A percentile compares a stretch with the other conserved stretches of the same genome.
phyloP scores from a whole-genome alignment of 2,113 vertebrate species.

The Bucco capensis region DNA sequence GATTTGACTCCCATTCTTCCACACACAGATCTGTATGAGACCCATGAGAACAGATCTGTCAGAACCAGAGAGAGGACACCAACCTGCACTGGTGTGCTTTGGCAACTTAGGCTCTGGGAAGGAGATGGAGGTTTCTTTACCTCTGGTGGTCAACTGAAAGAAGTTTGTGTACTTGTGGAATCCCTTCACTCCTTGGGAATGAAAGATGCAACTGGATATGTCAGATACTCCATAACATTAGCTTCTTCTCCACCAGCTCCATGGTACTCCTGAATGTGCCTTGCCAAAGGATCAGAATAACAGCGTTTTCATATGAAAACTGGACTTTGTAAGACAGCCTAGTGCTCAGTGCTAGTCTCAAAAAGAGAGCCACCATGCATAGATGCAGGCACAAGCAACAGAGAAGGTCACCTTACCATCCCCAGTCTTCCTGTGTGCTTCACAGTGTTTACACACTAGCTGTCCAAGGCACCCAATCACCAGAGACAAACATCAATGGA shows the following conservation, averaged over 20 bases:
- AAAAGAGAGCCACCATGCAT: fast-evolving
- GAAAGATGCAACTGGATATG: not conserved
- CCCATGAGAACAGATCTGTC: not conserved
- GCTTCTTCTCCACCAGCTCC: not conserved
- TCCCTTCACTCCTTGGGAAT: not conserved
- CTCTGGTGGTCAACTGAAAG: not conserved
- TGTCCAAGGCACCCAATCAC: not conserved
- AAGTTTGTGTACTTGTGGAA: not conserved
- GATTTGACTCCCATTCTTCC: not conserved
- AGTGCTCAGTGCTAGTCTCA: not conserved
- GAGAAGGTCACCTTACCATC: not conserved
- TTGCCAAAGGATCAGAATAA: not conserved
- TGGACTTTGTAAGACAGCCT: not conserved
- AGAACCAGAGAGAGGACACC: not conserved
- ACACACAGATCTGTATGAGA: not conserved
- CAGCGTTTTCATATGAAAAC: not conserved
- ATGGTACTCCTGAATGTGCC: not conserved
- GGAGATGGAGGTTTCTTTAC: not conserved
- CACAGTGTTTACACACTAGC: not conserved
- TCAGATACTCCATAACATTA: not conserved
- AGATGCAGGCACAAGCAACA: not conserved
- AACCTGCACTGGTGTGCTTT: not conserved
- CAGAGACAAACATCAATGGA: not conserved
- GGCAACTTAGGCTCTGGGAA: not conserved
- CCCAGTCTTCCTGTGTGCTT: not conserved